These are phyloP conservation scores for Carettochelys insculpta DNA, from an alignment of 2,113 vertebrate genomes.

Conservation along the genomic window DNA sequence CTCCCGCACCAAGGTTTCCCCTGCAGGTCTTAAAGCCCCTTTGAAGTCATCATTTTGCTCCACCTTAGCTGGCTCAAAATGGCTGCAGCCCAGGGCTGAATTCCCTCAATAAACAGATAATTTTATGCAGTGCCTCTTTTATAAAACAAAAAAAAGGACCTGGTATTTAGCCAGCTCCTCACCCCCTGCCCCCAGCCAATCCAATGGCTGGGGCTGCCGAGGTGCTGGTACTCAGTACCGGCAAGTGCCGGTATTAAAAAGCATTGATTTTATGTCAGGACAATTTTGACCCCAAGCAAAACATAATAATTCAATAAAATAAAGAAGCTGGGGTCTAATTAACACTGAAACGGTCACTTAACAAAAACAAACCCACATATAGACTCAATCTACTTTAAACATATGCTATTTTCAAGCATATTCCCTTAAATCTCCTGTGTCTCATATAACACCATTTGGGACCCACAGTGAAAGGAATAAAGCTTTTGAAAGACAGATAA, in stretches of 20 bases:
- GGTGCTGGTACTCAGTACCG: too few species aligned
- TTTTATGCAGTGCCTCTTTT: too few species aligned
- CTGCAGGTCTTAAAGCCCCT: neutral
- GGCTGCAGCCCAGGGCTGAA: rapidly evolving
- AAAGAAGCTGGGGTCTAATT: neutral
- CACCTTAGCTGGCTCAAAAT: neutral
- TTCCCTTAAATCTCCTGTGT: neutral
- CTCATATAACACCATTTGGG: neutral
- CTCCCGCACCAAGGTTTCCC: rapidly evolving
- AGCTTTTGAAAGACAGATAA: neutral
- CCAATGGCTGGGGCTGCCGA: too few species aligned
- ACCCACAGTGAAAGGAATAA: neutral
- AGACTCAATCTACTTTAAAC: neutral
- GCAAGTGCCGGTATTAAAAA: too few species aligned
- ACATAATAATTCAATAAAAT: neutral
- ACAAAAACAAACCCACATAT: rapidly evolving
- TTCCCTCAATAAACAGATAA: neutral
- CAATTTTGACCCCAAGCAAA: neutral
- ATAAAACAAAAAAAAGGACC: too few species aligned
- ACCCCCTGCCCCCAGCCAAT: too few species aligned
- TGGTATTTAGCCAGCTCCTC: too few species aligned
- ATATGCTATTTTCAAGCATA: rapidly evolving
- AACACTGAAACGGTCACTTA: neutral
- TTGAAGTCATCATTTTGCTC: rapidly evolving
- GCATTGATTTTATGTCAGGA: rapidly evolving